Evolutionary conservation across 37 sponge, comb jelly and placozoan genomes (phyloP).

Genomic region (Ephydatia muelleri): DNA sequence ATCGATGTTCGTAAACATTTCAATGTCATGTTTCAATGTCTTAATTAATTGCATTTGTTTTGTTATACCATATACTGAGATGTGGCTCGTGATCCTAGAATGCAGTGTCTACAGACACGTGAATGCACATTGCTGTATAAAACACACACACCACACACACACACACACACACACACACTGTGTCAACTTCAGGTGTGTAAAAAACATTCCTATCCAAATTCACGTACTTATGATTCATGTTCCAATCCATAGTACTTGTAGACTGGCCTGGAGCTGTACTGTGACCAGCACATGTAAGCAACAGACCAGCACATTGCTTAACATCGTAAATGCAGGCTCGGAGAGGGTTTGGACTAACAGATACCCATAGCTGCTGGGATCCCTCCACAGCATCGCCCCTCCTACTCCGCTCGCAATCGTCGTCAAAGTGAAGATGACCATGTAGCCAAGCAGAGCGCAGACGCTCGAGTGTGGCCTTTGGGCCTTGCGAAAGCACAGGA

Average conservation of each 20-base stretch:
- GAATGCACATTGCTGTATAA: no score
- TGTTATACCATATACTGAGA: no score
- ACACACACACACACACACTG: slow-evolving; percentile 19
- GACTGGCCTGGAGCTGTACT: neutral
- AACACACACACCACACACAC: slow-evolving; percentile 4
- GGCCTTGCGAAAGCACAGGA: neutral
- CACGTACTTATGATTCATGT: neutral
- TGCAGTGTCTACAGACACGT: no score
- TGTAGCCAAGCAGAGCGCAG: neutral
- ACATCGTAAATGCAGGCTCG: neutral
- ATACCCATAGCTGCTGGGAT: neutral
- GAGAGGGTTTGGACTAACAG: no score
- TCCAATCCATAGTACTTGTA: neutral
- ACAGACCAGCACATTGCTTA: neutral
- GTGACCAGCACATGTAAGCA: neutral
- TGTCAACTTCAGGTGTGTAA: slow-evolving; percentile 12
- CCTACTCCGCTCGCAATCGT: neutral
- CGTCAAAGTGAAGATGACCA: neutral
- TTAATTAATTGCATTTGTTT: no score
- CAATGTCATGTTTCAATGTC: no score
- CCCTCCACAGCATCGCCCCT: neutral
- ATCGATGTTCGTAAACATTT: no score
- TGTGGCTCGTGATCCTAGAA: no score
- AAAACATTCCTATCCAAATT: neutral
- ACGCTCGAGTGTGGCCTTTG: neutral